A percentile compares a stretch with the other conserved stretches of the same genome.
Evolutionary conservation across 1,140 invertebrate genomes (phyloP).

Genomic region (Zaprionus gabonicus): DNA sequence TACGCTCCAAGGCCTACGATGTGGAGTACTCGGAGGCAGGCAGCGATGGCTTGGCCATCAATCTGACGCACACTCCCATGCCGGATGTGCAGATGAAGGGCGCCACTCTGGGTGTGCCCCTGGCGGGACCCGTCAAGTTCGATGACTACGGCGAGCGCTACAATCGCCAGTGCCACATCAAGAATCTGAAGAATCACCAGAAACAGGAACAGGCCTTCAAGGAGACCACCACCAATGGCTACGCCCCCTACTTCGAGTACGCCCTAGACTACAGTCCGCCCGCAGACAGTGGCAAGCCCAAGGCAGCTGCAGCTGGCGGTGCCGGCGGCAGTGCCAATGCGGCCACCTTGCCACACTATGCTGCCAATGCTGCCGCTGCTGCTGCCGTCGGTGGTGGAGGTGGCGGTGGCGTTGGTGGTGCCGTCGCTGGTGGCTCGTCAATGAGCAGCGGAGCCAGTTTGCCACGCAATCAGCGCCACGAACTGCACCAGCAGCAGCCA

Average conservation of each 20-base stretch:
- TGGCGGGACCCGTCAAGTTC: constrained; percentile 91
- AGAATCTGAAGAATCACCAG: constrained; percentile 84
- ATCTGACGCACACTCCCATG: constrained; percentile 72
- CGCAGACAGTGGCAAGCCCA: constrained; percentile 67
- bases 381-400: constrained; percentile 22
- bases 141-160: constrained; percentile 88
- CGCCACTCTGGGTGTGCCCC: constrained; percentile 86
- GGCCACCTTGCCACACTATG: constrained; percentile 78
- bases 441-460: constrained; percentile 65
- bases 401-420: not conserved
- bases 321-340: constrained; percentile 65
- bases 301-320: constrained; percentile 19
- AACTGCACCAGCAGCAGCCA: constrained; percentile 58
- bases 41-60: constrained; percentile 75
- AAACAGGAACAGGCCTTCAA: constrained; percentile 58
- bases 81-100: constrained; percentile 84
- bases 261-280: constrained; percentile 93
- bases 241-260: constrained; percentile 95
- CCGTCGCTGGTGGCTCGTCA: constrained; percentile 2
- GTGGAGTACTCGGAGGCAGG: constrained; percentile 86
- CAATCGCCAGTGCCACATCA: constrained; percentile 68
- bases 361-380: constrained; percentile 25
- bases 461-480: constrained; percentile 76
- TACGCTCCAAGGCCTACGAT: constrained; percentile 92
- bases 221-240: constrained; percentile 92